Percentiles rank a stretch among this genome's conserved stretches.
These are phyloP conservation scores for Karalla daura DNA, from an alignment of 2,797 vertebrate genomes.

Conservation along the genomic window DNA sequence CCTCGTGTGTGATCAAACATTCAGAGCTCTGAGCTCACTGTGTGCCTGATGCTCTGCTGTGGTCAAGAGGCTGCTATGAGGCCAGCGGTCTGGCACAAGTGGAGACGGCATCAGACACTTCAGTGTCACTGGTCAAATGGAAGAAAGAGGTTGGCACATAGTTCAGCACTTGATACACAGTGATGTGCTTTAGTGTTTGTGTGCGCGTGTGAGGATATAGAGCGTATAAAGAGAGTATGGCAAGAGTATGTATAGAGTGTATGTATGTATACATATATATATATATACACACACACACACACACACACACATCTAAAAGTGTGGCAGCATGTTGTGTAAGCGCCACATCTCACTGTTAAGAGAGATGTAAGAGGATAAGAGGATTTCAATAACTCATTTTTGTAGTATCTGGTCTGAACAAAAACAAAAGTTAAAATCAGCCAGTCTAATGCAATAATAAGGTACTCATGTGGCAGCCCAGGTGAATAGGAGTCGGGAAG, in stretches of 20 bases:
- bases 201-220: slow-evolving; percentile 1
- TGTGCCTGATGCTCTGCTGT: slow-evolving; percentile 8
- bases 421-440: no score
- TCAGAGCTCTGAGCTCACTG: slow-evolving; percentile 8
- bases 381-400: no score
- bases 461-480: no score
- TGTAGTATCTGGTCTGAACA: no score
- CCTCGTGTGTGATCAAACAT: slow-evolving; percentile 7
- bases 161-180: slow-evolving; percentile 15
- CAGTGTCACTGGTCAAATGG: slow-evolving; percentile 49
- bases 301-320: no score
- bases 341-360: no score
- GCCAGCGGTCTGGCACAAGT: slow-evolving; percentile 20
- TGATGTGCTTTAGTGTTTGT: slow-evolving; percentile 21
- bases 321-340: no score
- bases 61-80: slow-evolving; percentile 44
- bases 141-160: slow-evolving; percentile 22
- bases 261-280: not conserved
- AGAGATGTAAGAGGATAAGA: no score
- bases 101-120: slow-evolving; percentile 31
- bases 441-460: no score
- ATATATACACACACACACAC: slow-evolving; percentile 2
- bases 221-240: no score
- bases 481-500: no score
- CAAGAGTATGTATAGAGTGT: not conserved